These are phyloP conservation scores for Sorex maritimensis DNA, from an alignment of 2,797 vertebrate species.

Conservation along the genomic window DNA sequence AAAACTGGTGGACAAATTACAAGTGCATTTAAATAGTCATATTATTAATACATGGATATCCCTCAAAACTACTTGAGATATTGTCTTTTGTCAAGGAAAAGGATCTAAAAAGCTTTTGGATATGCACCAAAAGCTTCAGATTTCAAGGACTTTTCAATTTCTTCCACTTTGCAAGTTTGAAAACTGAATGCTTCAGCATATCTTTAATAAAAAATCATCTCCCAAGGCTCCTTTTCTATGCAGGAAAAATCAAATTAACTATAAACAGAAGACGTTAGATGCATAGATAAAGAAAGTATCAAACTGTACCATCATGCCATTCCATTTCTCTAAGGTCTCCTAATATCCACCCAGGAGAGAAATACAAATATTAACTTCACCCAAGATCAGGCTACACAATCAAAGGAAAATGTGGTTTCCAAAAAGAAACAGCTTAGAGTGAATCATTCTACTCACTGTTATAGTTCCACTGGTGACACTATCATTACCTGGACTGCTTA, in stretches of 20 bases:
- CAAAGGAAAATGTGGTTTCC: constrained; percentile 22
- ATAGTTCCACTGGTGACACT: neutral
- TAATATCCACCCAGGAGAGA: constrained; percentile 57
- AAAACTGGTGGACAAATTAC: constrained; percentile 9
- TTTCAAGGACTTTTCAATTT: constrained; percentile 77
- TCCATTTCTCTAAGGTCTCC: constrained; percentile 55
- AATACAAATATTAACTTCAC: constrained; percentile 77
- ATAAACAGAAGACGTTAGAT: constrained; percentile 73
- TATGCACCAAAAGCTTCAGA: constrained; percentile 75
- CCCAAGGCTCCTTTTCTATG: constrained; percentile 64
- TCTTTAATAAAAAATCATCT: constrained; percentile 79
- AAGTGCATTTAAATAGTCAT: constrained; percentile 42
- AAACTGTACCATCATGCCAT: constrained; percentile 63
- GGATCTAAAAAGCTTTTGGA: constrained; percentile 64
- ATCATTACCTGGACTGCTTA: neutral
- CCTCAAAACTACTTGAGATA: constrained; percentile 59
- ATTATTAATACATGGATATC: neutral
- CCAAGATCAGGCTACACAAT: constrained; percentile 61
- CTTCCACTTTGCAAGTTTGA: constrained; percentile 68
- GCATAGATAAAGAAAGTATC: constrained; percentile 66
- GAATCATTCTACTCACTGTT: neutral
- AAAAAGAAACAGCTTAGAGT: constrained; percentile 13
- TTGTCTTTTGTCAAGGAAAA: constrained; percentile 71
- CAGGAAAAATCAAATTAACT: constrained; percentile 84
- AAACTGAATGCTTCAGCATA: constrained; percentile 81